Percentiles rank a stretch among this genome's conserved stretches.
Conservation (phyloP, 2,888 invertebrate genomes). For the Nemotelus nigrinus region DNA sequence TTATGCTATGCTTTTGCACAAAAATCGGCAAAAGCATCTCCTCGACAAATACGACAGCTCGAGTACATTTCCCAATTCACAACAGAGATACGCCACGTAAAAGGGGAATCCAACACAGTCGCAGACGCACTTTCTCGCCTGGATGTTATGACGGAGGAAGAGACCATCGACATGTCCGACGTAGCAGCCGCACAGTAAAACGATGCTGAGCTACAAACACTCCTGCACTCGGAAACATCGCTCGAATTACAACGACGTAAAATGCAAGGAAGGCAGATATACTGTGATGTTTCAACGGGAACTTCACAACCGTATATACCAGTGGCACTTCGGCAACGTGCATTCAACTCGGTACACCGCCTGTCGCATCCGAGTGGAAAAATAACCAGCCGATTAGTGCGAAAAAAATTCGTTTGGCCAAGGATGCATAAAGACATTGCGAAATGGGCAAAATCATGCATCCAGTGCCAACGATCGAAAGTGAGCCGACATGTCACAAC, state of each 20-base stretch:
- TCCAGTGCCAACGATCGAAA: not conserved
- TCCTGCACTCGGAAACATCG: not conserved
- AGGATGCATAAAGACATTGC: no score
- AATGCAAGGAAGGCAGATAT: not conserved
- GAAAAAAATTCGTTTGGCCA: not conserved
- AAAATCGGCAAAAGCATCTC: not conserved
- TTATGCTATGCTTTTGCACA: not conserved
- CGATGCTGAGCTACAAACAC: not conserved
- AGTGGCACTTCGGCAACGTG: not conserved
- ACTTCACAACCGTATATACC: not conserved
- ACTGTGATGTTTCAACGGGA: not conserved
- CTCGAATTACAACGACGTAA: not conserved
- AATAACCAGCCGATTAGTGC: not conserved
- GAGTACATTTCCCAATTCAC: not conserved
- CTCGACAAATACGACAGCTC: not conserved
- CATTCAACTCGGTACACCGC: constrained; percentile 1
- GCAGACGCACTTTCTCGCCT: not conserved
- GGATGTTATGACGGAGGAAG: not conserved
- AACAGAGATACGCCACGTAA: not conserved
- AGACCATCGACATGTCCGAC: not conserved
- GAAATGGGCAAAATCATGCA: not conserved
- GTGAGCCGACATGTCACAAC: not conserved
- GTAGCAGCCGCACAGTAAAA: not conserved
- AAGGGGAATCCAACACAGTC: not conserved
- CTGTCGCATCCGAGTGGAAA: constrained; percentile 1